Evolutionary conservation across 2,888 invertebrate species (phyloP).

Genomic region (Chorisops tibialis): DNA sequence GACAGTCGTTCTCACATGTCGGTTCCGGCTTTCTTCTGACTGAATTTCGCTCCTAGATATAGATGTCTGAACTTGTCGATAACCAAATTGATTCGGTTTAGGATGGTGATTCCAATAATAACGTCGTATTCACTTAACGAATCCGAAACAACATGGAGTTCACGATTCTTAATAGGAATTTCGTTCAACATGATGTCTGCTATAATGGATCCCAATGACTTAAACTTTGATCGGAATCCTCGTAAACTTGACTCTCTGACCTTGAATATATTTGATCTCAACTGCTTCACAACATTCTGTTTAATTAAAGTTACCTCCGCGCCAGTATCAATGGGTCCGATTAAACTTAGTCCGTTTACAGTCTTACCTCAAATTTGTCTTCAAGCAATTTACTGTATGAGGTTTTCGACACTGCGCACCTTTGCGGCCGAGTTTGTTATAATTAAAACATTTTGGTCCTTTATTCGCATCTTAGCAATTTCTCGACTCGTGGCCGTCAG

Average conservation of each 20-base stretch:
- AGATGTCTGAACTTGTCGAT: background rate
- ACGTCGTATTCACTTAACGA: slow-evolving; percentile 2
- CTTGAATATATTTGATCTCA: background rate
- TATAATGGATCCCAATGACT: slow-evolving; percentile 1
- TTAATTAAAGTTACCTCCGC: slow-evolving; percentile 25
- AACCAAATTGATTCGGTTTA: background rate
- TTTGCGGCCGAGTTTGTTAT: too few species aligned
- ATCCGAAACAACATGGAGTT: slow-evolving; percentile 9
- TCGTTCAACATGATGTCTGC: slow-evolving; percentile 5
- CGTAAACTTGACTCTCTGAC: background rate
- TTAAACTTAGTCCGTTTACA: slow-evolving; percentile 8
- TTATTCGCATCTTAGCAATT: slow-evolving; percentile 32
- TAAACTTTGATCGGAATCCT: slow-evolving; percentile 6
- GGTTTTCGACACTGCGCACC: too few species aligned
- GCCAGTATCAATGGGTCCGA: slow-evolving; percentile 29
- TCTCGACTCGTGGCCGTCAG: slow-evolving; percentile 26
- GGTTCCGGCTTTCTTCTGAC: background rate
- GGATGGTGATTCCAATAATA: slow-evolving; percentile 15
- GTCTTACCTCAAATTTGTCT: slow-evolving; percentile 11
- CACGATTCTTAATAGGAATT: background rate
- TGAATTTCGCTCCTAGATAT: slow-evolving; percentile 23
- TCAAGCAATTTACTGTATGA: too few species aligned
- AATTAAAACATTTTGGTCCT: slow-evolving; percentile 41
- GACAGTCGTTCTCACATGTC: too few species aligned
- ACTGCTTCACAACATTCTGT: slow-evolving; percentile 5